phyloP scores from a whole-genome alignment of 2,797 vertebrate genomes.

The Chaenodraco wilsoni region DNA sequence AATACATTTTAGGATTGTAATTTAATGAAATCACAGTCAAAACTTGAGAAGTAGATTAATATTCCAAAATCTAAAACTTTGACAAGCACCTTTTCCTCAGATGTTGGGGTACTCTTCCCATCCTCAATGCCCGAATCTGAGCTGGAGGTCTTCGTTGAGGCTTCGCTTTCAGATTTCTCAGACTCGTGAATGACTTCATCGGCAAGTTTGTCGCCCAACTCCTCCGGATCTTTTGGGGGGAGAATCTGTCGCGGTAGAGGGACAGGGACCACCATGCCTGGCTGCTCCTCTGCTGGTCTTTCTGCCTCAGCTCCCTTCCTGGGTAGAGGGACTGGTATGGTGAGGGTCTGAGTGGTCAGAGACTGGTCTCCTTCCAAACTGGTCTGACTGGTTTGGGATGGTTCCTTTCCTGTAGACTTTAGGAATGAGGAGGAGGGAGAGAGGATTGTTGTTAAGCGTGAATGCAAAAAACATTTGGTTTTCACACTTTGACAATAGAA shows the following conservation, averaged over 20 bases:
- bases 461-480: background rate
- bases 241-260: conserved; percentile 48
- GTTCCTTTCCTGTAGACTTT: conserved; percentile 84
- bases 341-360: conserved; percentile 38
- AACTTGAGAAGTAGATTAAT: too few species aligned
- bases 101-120: conserved; percentile 75
- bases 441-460: conserved; percentile 16
- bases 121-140: conserved; percentile 82
- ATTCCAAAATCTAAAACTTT: background rate
- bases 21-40: background rate
- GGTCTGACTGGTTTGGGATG: conserved; percentile 84
- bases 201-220: conserved; percentile 52
- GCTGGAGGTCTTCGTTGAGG: conserved; percentile 75
- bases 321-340: conserved; percentile 51
- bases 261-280: conserved; percentile 45
- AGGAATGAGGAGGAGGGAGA: conserved; percentile 9
- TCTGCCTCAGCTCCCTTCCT: conserved; percentile 21
- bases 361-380: conserved; percentile 84
- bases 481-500: background rate
- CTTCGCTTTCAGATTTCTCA: conserved; percentile 80
- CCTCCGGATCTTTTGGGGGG: conserved; percentile 43
- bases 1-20: background rate
- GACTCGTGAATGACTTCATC: conserved; percentile 71
- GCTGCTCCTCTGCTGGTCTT: conserved; percentile 22
- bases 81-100: conserved; percentile 77